Base-by-base conservation (phyloP, 1,140 invertebrate genomes). In the Andrena cerasifolii region DNA sequence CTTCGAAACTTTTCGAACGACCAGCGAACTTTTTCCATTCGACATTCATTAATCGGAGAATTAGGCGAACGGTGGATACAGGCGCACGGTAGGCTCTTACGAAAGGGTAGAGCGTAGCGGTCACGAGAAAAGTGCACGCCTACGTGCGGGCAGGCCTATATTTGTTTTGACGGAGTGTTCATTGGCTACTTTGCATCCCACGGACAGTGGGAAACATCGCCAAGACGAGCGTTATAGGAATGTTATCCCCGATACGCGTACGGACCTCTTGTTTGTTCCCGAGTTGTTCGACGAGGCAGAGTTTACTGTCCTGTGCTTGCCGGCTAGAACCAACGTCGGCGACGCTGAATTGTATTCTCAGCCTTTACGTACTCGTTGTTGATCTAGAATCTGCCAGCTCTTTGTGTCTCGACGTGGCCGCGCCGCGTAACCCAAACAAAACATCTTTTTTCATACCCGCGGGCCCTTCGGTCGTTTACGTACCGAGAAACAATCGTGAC, bases 111-210 rank as follows among this genome's bases (percentile, higher is more conserved):
- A 79, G 31, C n/a, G 26, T 71, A 71, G n/a, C 36, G 36, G 62
- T 49, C 18, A 43, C n/a, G 68, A 79, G 61, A 79, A 80, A 82
- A 75, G 62, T 53, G 43, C 33, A 79, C 77, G 65, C 80, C 80
- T 75, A 83, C 81, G 81, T 70, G 26, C 47, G 24, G 43, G 0
- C 53, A 79, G 54, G 53, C 59, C 47, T 82, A 83, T 83, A 80
- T 83, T 83, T 67, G 62, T 83, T 83, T 83, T 80, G 63, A 77
- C 78, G 28, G 54, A 80, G 67, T 33, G 61, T 76, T 76, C 31
- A 56, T 43, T 61, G 62, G 51, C 33, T 66, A 65, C 53, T 59
- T 79, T 59, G 45, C 77, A 56, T 74, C 77, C 77, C 77, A 74
- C 71, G 53, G 21, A 31, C 14, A 51, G 47, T 74, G n/a, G 33